A percentile compares a stretch with the other conserved stretches of the same genome.
Evolutionary conservation across 2,797 vertebrate species (phyloP).

Genomic region (Danio jaintianensis): DNA sequence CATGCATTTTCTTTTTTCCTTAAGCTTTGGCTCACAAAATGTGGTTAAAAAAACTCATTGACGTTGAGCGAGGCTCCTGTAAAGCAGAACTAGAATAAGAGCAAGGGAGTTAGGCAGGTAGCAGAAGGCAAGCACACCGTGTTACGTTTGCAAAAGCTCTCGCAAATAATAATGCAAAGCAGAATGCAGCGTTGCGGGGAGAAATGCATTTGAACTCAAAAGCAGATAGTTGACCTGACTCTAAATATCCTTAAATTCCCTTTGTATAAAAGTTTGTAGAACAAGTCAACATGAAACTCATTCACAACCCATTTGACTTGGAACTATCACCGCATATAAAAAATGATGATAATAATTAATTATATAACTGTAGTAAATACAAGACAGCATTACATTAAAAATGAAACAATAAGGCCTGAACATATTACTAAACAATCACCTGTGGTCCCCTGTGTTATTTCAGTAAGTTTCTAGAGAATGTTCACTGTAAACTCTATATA

Average conservation of each 20-base stretch:
- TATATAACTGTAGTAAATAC: background rate
- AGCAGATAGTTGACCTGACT: constrained; percentile 69
- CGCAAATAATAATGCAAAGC: constrained; percentile 72
- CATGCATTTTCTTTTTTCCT: constrained; percentile 53
- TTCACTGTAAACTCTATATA: background rate
- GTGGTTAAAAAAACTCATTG: constrained; percentile 57
- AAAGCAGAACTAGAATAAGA: constrained; percentile 67
- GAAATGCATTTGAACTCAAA: constrained; percentile 77
- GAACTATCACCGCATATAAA: background rate
- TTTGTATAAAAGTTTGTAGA: constrained; percentile 2
- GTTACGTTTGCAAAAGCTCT: constrained; percentile 67
- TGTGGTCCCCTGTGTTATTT: background rate
- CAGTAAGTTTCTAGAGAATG: background rate
- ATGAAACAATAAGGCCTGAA: background rate
- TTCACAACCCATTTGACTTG: background rate
- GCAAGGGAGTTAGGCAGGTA: constrained; percentile 65
- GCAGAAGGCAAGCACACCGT: constrained; percentile 74
- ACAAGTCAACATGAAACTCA: constrained; percentile 10
- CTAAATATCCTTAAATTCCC: constrained; percentile 47
- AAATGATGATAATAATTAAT: background rate
- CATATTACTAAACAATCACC: background rate
- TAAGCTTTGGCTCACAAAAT: constrained; percentile 50
- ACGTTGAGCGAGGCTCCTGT: constrained; percentile 22
- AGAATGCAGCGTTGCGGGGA: constrained; percentile 66
- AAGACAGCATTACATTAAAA: background rate